Evolutionary conservation across 2,888 invertebrate species (phyloP).

Genomic region (Lymantria monacha): DNA sequence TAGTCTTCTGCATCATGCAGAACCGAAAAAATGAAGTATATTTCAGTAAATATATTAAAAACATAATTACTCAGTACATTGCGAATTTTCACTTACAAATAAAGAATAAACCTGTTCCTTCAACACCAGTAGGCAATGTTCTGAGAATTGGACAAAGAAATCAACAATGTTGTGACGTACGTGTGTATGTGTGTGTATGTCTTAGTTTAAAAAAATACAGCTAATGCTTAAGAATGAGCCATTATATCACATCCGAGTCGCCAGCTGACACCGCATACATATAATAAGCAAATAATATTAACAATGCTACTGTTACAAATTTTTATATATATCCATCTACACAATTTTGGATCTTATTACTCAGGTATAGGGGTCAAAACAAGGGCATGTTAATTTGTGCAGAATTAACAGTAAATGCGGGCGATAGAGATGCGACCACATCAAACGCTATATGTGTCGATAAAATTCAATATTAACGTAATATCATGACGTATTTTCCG

Average conservation of each 20-base stretch:
- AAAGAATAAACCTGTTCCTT: conserved; percentile 20
- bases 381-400: conserved; percentile 36
- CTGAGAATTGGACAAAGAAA: conserved; percentile 31
- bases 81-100: conserved; percentile 19
- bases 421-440: conserved; percentile 44
- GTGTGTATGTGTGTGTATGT: conserved; percentile 9
- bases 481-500: too few species aligned
- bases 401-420: conserved; percentile 56
- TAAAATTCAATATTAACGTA: background rate
- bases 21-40: too few species aligned
- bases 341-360: conserved; percentile 35
- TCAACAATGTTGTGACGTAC: conserved; percentile 5
- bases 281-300: conserved; percentile 53
- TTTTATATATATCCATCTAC: conserved; percentile 1
- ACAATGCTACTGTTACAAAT: conserved; percentile 28
- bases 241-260: conserved; percentile 41
- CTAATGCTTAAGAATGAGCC: conserved; percentile 17
- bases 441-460: background rate
- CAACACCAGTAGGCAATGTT: conserved; percentile 11
- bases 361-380: conserved; percentile 33
- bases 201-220: conserved; percentile 16
- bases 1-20: too few species aligned
- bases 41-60: too few species aligned
- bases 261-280: conserved; percentile 53
- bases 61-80: conserved; percentile 8